Percentiles rank a stretch among this genome's conserved stretches.
Evolutionary conservation across 1,140 invertebrate genomes (phyloP).

Genomic region (Panonychus citri): DNA sequence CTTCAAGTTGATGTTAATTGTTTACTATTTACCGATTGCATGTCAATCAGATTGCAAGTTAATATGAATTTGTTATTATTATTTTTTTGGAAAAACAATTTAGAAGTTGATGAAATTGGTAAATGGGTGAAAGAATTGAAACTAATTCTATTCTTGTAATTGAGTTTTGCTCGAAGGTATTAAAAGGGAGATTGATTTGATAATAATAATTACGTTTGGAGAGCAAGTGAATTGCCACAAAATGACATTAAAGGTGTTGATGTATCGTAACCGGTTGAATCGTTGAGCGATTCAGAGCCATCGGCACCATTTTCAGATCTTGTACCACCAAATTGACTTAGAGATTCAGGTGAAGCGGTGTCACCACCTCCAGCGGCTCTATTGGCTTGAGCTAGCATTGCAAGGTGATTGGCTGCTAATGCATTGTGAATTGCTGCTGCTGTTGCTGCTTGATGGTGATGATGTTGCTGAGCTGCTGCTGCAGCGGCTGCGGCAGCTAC

Average conservation of each 20-base stretch:
- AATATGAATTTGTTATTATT: too few relatives aligned
- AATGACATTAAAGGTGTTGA: conserved; percentile 24
- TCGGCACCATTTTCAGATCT: conserved; percentile 12
- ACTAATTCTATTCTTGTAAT: too few relatives aligned
- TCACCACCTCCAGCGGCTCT: conserved; percentile 6
- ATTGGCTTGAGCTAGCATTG: conserved; percentile 7
- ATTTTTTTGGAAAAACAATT: background rate
- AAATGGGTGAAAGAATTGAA: too few relatives aligned
- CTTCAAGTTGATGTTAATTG: too few relatives aligned
- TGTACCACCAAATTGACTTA: conserved; percentile 13
- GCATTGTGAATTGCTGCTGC: conserved; percentile 4
- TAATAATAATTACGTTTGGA: background rate
- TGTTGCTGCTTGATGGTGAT: conserved; percentile 9
- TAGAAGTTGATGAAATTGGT: too few relatives aligned
- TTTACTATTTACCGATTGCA: too few relatives aligned
- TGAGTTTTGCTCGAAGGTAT: too few relatives aligned
- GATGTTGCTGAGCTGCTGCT: conserved; percentile 20
- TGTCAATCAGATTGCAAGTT: background rate
- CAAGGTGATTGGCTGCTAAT: conserved; percentile 9
- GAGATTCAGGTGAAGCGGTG: conserved; percentile 15
- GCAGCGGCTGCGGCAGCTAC: conserved; percentile 1
- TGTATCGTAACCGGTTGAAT: conserved; percentile 13
- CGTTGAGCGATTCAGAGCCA: conserved; percentile 15
- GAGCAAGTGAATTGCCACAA: conserved; percentile 10
- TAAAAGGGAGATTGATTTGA: too few relatives aligned